Base-by-base conservation (phyloP, 2,888 invertebrate genomes). In the Balanococcus diminutus region DNA sequence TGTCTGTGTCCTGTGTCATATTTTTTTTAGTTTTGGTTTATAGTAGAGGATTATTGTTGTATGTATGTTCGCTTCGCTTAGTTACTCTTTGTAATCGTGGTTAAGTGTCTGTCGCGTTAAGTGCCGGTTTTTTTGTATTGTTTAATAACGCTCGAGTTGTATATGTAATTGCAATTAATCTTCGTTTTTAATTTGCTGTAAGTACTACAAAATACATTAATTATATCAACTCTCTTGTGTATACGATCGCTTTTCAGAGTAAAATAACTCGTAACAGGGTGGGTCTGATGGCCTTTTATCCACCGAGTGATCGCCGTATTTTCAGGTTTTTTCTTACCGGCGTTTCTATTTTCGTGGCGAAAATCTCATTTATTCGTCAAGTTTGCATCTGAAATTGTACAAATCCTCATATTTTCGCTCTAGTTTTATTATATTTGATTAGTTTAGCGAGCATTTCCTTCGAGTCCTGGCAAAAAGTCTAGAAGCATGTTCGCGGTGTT, bases 121-220 rank as follows among this genome's bases (percentile, higher is more conserved):
- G 75, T 75, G 75, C 75, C 75, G 75, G 75, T 75, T n/a, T 19
- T 75, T 75, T 75, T 75, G 0, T 75, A 32, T 36, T 36, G 32
- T 75, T 75, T 25, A 25, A 25, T 67, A 75, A 75, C n/a, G n/a
- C 1, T 75, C 75, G 32, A n/a, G 2, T 75, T 25, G 75, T 75
- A 32, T 32, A 75, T 75, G 75, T 75, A 75, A 75, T 75, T 75
- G 2, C 9, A n/a, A 32, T 31, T 32, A 1, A 75, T 32, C n/a
- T 75, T 31, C n/a, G n/a, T 16, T 46, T 25, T 32, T 5, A 31
- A 32, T 75, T 22, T 6, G 6, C 75, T n/a, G 75, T 75, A 75
- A 75, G 75, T 75, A 75, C 19, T 19, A 25, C 9, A 11, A 67
- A 67, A 25, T 67, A 0, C n/a, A n/a, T 3, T 67, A 5, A 67